Conservation (phyloP, 2,888 invertebrate genomes). For the Parthenolecanium corni region DNA sequence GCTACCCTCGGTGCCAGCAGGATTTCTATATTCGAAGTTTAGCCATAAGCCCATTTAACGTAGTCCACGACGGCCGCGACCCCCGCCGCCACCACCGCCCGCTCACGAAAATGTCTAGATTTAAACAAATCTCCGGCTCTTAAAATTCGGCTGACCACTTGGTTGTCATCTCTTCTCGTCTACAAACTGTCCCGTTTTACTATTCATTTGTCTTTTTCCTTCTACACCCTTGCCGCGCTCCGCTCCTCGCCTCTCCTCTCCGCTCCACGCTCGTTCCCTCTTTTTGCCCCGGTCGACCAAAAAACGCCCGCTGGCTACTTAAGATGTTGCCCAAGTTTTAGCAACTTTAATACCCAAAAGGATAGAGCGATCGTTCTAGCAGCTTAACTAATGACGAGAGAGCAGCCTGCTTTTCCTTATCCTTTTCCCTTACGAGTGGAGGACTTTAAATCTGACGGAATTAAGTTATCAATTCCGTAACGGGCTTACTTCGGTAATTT, state of each 20-base stretch:
- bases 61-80: background rate
- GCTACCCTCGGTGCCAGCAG: conserved; percentile 11
- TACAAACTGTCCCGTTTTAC: conserved; percentile 20
- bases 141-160: conserved; percentile 12
- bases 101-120: conserved; percentile 24
- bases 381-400: conserved; percentile 29
- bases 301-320: conserved; percentile 19
- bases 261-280: too few species aligned
- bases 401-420: conserved; percentile 24
- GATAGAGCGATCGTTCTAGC: conserved; percentile 20
- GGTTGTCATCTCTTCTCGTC: conserved; percentile 18
- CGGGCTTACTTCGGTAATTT: conserved; percentile 27
- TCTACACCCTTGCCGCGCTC: background rate
- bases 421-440: conserved; percentile 3
- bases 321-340: conserved; percentile 26
- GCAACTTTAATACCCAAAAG: conserved; percentile 29
- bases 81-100: conserved; percentile 6
- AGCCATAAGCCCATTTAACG: conserved; percentile 23
- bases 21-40: conserved; percentile 28
- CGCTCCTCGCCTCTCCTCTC: too few species aligned
- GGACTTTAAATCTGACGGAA: conserved; percentile 27
- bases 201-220: conserved; percentile 26
- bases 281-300: background rate
- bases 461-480: conserved; percentile 29
- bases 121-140: conserved; percentile 24